Evolutionary conservation across 2,797 vertebrate genomes (phyloP).

Genomic region (Allobates femoralis): DNA sequence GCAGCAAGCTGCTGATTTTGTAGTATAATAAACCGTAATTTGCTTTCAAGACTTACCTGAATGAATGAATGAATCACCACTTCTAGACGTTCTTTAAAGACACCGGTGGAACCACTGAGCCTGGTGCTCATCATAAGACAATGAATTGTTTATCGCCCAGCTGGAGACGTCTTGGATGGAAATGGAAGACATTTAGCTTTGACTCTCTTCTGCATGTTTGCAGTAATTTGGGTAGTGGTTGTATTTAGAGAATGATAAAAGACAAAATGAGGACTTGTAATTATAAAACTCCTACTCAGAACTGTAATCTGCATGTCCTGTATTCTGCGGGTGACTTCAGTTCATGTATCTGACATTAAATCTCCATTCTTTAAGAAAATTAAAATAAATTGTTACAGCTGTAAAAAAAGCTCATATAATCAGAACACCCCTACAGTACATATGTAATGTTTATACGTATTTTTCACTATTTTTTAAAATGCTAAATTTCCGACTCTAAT

Average conservation of each 20-base stretch:
- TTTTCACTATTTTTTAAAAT: background rate
- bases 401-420: background rate
- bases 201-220: constrained; percentile 4
- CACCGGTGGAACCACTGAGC: background rate
- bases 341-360: background rate
- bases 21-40: constrained; percentile 38
- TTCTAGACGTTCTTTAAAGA: background rate
- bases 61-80: background rate
- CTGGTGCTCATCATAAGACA: constrained; percentile 9
- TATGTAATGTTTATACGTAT: background rate
- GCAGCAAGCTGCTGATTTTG: background rate
- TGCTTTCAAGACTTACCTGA: constrained; percentile 39
- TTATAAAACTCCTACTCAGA: background rate
- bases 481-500: background rate
- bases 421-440: no score
- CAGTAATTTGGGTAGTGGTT: constrained; percentile 3
- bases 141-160: constrained; percentile 23
- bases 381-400: background rate
- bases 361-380: background rate
- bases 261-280: background rate
- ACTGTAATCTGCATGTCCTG: background rate
- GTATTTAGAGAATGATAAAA: background rate
- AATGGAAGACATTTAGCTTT: background rate
- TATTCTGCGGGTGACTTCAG: background rate
- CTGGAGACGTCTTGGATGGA: constrained; percentile 13